Percentiles rank a stretch among this genome's conserved stretches.
Evolutionary conservation across 1,140 invertebrate species (phyloP).

Genomic region (Pemphigus obesinymphae): DNA sequence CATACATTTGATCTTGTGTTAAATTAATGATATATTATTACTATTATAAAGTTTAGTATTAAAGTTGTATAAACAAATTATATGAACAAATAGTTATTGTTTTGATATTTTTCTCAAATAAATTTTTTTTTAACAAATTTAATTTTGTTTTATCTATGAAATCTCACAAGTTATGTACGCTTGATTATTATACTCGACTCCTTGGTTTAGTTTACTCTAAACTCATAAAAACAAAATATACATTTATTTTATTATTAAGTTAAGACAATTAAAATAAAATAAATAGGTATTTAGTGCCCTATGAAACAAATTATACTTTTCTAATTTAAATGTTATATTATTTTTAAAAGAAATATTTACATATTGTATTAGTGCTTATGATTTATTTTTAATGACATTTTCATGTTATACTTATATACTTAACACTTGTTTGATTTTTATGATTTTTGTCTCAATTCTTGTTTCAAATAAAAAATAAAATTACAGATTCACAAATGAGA

Average conservation of each 20-base stretch:
- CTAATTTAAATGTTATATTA: not conserved
- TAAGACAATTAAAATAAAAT: not conserved
- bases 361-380: not conserved
- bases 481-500: not conserved
- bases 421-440: not conserved
- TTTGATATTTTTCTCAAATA: not conserved
- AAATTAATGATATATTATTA: not conserved
- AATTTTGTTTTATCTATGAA: not conserved
- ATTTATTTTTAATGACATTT: not conserved
- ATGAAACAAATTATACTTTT: not conserved
- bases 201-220: not conserved
- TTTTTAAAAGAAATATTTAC: not conserved
- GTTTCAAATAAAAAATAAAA: slow-evolving; percentile 2
- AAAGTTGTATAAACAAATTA: not conserved
- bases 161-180: not conserved
- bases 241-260: not conserved
- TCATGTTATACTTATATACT: not conserved
- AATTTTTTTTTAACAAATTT: not conserved
- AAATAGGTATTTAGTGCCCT: not conserved
- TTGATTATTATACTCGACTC: not conserved
- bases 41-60: not conserved
- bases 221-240: not conserved
- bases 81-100: not conserved
- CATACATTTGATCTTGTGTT: not conserved
- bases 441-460: not conserved